phyloP scores from a whole-genome alignment of 2,888 invertebrate species.

The Cheilosia soror region DNA sequence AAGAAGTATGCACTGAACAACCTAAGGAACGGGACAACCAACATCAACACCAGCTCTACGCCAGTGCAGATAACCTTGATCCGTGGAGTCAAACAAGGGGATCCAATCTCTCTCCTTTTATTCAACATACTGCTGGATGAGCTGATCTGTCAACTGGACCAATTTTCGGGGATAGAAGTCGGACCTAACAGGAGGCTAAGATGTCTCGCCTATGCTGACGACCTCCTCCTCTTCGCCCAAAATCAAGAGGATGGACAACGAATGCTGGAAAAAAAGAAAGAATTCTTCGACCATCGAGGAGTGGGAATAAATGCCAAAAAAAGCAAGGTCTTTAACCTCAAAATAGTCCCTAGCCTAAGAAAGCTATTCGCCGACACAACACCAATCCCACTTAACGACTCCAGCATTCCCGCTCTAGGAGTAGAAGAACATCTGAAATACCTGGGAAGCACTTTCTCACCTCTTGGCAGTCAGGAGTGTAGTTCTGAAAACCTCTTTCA shows the following conservation, averaged over 20 bases:
- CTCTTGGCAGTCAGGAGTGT: background rate
- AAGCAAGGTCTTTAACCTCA: too few species aligned
- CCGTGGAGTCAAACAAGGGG: constrained; percentile 12
- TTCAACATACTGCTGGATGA: constrained; percentile 1
- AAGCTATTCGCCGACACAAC: too few species aligned
- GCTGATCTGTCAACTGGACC: background rate
- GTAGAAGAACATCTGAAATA: background rate
- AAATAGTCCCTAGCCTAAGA: too few species aligned
- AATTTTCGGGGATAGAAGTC: too few species aligned
- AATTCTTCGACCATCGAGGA: background rate
- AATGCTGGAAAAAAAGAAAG: background rate
- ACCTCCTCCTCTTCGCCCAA: background rate
- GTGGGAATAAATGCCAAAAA: background rate
- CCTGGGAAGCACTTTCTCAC: background rate
- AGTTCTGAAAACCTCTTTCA: background rate
- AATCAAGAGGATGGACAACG: background rate
- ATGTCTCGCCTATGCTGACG: background rate
- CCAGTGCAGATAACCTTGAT: background rate
- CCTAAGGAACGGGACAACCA: background rate
- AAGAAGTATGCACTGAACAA: too few species aligned
- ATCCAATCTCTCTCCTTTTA: background rate
- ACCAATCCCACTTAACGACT: background rate
- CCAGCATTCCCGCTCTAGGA: background rate
- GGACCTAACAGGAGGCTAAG: background rate
- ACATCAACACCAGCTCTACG: background rate